Evolutionary conservation across 37 sponge, comb jelly and placozoan genomes (phyloP).

Genomic region (Hexactinellida sp.): DNA sequence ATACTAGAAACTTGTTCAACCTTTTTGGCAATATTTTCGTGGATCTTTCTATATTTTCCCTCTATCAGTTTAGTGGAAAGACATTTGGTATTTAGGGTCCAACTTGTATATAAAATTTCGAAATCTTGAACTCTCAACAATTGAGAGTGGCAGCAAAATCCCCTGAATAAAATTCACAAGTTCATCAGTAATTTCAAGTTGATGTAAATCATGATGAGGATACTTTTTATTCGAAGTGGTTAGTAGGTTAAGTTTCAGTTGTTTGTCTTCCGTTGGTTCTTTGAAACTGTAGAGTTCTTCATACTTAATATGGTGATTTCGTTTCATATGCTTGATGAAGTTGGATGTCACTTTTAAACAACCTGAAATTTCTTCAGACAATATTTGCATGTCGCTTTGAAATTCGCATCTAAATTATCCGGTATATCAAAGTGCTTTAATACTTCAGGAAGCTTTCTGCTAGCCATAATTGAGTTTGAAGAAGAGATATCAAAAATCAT

Average conservation of each 20-base stretch:
- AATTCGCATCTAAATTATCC: conserved; percentile 17
- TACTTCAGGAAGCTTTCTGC: conserved; percentile 13
- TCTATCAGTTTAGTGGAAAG: conserved; percentile 19
- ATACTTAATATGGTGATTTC: conserved; percentile 17
- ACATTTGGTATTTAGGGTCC: conserved; percentile 17
- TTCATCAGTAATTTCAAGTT: conserved; percentile 20
- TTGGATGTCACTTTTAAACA: conserved; percentile 11
- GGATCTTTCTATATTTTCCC: conserved; percentile 15
- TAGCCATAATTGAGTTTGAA: conserved; percentile 18
- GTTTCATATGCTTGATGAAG: conserved; percentile 10
- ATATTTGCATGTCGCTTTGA: conserved; percentile 18
- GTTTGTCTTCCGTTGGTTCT: conserved; percentile 17
- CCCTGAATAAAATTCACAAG: conserved; percentile 21
- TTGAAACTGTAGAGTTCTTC: conserved; percentile 17
- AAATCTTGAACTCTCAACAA: conserved; percentile 24
- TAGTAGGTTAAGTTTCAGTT: conserved; percentile 17
- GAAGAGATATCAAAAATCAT: conserved; percentile 15
- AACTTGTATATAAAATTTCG: conserved; percentile 5
- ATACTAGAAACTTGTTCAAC: not conserved
- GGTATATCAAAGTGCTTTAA: conserved; percentile 15
- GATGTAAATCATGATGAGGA: conserved; percentile 15
- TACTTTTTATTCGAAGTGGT: conserved; percentile 21
- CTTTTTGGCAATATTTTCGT: not conserved
- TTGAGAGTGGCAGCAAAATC: conserved; percentile 20
- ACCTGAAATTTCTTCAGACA: conserved; percentile 18